These are phyloP conservation scores for Pterocles burchelli DNA, from an alignment of 2,113 vertebrate species.

Conservation along the genomic window DNA sequence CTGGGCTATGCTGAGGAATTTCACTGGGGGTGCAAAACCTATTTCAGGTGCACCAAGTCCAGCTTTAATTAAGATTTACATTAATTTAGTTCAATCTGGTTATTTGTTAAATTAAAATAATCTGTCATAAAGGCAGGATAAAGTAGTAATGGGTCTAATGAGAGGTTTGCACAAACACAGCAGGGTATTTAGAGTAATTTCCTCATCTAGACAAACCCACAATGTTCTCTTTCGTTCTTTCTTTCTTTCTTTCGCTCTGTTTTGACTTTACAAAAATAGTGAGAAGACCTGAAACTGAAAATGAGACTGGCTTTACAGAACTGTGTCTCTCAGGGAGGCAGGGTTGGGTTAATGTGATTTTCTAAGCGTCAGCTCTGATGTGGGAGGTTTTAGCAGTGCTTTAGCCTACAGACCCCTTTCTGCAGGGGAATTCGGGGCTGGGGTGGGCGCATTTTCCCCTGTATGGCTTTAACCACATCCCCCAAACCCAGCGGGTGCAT, in stretches of 20 bases:
- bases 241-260: not conserved
- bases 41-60: not conserved
- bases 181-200: not conserved
- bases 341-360: not conserved
- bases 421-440: fast-evolving
- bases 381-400: not conserved
- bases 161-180: not conserved
- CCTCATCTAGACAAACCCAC: not conserved
- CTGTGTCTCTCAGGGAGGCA: not conserved
- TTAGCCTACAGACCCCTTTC: not conserved
- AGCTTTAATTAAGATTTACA: not conserved
- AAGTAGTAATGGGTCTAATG: not conserved
- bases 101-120: not conserved
- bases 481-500: fast-evolving
- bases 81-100: not conserved
- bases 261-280: not conserved
- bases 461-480: not conserved
- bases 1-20: not conserved
- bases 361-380: not conserved
- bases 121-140: fast-evolving
- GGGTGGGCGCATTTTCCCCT: not conserved
- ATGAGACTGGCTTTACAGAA: not conserved
- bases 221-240: not conserved
- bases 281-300: not conserved
- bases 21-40: not conserved